Evolutionary conservation across 2,113 vertebrate genomes (phyloP).

Genomic region (Salvelinus namaycush): DNA sequence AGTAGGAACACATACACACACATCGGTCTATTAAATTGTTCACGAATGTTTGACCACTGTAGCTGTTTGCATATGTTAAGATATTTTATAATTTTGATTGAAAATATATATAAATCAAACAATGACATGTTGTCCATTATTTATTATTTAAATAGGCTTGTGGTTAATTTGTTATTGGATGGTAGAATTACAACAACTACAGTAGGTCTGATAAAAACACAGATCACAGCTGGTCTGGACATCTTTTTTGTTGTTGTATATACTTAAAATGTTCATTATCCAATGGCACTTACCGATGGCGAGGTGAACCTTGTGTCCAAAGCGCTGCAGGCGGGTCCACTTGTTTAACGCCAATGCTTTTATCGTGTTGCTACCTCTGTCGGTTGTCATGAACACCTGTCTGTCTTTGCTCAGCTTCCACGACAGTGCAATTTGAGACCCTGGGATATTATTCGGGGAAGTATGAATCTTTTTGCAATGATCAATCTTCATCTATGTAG

Average conservation of each 20-base stretch:
- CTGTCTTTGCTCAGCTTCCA: conserved; percentile 9
- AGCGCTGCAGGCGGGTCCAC: neutral
- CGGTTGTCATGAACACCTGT: conserved; percentile 17
- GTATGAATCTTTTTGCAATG: conserved; percentile 5
- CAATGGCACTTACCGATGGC: conserved; percentile 2
- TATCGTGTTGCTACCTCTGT: conserved; percentile 13
- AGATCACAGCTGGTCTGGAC: no score
- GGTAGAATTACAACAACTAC: no score
- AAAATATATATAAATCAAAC: no score
- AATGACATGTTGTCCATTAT: no score
- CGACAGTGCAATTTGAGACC: no score
- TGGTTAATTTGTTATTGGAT: no score
- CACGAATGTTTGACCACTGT: neutral
- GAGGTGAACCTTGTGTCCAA: conserved; percentile 7
- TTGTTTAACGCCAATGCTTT: conserved; percentile 14
- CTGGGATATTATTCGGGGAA: conserved; percentile 2
- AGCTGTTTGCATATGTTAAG: no score
- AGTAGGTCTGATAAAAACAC: no score
- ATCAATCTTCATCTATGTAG: neutral
- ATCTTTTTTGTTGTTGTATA: no score
- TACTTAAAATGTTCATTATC: neutral
- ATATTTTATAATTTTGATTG: no score
- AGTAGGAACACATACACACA: neutral
- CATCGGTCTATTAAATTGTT: neutral
- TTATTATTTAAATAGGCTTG: no score